Evolutionary conservation across 2,113 vertebrate species (phyloP).

Genomic region (Stomatorhinus ivindoensis): DNA sequence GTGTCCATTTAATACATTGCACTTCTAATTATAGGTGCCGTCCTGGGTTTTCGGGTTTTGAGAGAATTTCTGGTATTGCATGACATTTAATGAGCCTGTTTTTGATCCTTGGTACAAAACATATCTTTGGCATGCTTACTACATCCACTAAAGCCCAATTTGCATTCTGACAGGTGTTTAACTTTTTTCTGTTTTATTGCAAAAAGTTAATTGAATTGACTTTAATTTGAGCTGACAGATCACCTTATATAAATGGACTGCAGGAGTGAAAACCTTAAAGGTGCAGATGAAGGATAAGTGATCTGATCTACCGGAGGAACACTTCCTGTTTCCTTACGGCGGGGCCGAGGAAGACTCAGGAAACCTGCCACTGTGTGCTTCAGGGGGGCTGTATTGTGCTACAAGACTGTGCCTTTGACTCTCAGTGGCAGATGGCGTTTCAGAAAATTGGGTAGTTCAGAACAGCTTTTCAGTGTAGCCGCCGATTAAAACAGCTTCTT

Average conservation of each 20-base stretch:
- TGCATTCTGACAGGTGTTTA: neutral
- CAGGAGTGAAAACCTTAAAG: neutral
- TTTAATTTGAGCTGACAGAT: neutral
- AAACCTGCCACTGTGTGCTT: neutral
- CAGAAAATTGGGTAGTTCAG: neutral
- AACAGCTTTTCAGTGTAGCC: neutral
- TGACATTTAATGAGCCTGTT: neutral
- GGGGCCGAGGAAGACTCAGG: neutral
- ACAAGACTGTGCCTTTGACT: neutral
- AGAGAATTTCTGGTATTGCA: neutral
- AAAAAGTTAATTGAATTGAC: neutral
- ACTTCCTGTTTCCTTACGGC: constrained; percentile 14
- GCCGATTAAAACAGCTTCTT: neutral
- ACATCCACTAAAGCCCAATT: neutral
- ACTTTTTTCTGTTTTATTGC: neutral
- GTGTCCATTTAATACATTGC: neutral
- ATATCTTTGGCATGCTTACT: neutral
- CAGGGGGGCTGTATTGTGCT: neutral
- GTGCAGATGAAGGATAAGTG: neutral
- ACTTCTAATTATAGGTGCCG: neutral
- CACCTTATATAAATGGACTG: neutral
- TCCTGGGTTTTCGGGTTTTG: neutral
- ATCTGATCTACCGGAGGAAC: neutral
- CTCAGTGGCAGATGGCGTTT: neutral
- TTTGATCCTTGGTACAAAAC: neutral